Evolutionary conservation across 2,888 invertebrate genomes (phyloP).

Genomic region (Argyra leucocephala): DNA sequence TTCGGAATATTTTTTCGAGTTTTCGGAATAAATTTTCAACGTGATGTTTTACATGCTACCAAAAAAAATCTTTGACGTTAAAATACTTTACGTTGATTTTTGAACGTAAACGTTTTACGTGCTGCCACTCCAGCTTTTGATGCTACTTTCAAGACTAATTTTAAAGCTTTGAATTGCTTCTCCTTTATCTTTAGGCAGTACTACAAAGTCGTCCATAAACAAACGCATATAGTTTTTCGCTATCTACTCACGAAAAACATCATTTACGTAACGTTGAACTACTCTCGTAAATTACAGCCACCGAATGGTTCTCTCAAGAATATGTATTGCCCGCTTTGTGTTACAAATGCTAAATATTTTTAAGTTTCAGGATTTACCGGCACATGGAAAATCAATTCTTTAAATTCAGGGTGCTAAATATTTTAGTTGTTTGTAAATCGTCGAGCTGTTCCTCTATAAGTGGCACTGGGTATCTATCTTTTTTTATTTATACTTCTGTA

Average conservation of each 20-base stretch:
- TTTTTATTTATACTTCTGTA: too few species aligned
- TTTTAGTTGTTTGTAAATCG: too few species aligned
- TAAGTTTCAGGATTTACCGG: too few species aligned
- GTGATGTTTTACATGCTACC: slow-evolving; percentile 17
- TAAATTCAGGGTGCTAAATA: too few species aligned
- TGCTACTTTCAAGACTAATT: slow-evolving; percentile 17
- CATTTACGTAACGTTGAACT: slow-evolving; percentile 18
- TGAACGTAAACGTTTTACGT: slow-evolving; percentile 23
- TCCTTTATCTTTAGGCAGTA: slow-evolving; percentile 20
- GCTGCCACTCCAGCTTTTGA: slow-evolving; percentile 18
- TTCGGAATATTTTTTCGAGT: slow-evolving; percentile 20
- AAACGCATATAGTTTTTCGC: slow-evolving; percentile 17
- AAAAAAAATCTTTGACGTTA: slow-evolving; percentile 19
- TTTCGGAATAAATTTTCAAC: slow-evolving; percentile 14
- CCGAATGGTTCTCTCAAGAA: too few species aligned
- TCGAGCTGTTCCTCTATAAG: too few species aligned
- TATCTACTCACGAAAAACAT: slow-evolving; percentile 21
- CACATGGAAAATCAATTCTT: too few species aligned
- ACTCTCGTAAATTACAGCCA: too few species aligned
- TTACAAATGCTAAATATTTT: too few species aligned
- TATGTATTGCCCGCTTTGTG: too few species aligned
- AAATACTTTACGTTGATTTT: slow-evolving; percentile 21
- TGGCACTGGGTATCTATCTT: too few species aligned
- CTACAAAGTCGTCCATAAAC: slow-evolving; percentile 24
- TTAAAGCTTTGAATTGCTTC: slow-evolving; percentile 20